These are phyloP conservation scores for Gnatocerus cornutus DNA, from an alignment of 2,888 invertebrate genomes.

Conservation along the genomic window DNA sequence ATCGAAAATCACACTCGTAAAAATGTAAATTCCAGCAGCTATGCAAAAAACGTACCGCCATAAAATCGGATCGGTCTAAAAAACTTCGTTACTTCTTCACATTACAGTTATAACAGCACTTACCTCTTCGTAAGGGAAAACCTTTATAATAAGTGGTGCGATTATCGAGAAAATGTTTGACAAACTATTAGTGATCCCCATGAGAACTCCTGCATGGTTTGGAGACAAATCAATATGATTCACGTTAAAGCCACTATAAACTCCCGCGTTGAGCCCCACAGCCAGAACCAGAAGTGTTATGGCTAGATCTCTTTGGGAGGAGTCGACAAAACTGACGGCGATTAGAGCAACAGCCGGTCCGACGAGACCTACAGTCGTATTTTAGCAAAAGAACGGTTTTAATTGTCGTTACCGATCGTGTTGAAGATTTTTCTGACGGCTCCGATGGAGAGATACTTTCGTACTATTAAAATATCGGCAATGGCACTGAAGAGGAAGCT, in stretches of 20 bases:
- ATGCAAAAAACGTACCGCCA: slow-evolving; percentile 84
- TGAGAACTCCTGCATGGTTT: slow-evolving; percentile 85
- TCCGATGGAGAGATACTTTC: slow-evolving; percentile 64
- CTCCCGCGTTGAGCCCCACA: slow-evolving; percentile 81
- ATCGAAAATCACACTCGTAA: slow-evolving; percentile 79
- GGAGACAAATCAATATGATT: slow-evolving; percentile 87
- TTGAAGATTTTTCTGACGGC: slow-evolving; percentile 79
- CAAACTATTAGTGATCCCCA: slow-evolving; percentile 86
- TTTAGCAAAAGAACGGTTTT: neutral
- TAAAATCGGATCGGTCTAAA: slow-evolving; percentile 74
- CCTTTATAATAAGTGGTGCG: slow-evolving; percentile 81
- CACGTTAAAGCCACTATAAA: slow-evolving; percentile 78
- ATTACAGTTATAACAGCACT: slow-evolving; percentile 20
- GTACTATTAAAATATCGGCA: slow-evolving; percentile 77
- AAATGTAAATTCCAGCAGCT: slow-evolving; percentile 78
- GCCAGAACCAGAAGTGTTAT: slow-evolving; percentile 78
- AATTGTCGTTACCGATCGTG: slow-evolving; percentile 57
- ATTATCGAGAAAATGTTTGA: slow-evolving; percentile 84
- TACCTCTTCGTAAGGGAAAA: slow-evolving; percentile 35
- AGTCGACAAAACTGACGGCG: slow-evolving; percentile 74
- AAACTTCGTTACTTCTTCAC: no score
- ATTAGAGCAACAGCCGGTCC: slow-evolving; percentile 79
- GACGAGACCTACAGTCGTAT: slow-evolving; percentile 46
- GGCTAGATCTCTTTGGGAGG: slow-evolving; percentile 74
- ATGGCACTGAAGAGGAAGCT: slow-evolving; percentile 81